Base-by-base conservation (phyloP, 1,140 invertebrate species). In the Zaprionus vittiger region DNA sequence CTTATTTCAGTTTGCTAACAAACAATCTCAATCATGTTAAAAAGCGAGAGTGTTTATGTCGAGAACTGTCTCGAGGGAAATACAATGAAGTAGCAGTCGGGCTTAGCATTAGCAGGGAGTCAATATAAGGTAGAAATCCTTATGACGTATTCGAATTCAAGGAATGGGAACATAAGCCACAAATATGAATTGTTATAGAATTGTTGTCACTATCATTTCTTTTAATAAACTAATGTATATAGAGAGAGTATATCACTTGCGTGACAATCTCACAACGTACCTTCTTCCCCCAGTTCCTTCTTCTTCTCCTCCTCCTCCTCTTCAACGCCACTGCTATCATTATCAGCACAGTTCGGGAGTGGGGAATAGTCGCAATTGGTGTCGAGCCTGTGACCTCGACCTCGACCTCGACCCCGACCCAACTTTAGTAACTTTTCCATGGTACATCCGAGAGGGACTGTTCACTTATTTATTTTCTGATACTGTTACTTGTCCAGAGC, bases 321-420 rank as follows among this genome's bases (percentile, higher is more conserved):
- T 2, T 44, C 57, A 38, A 38, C 63, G 37, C 11, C 38, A 47
- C 34, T 44, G 61, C 34, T 34, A 47, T 38, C 69, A 60, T 64
- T 69, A 44, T 85, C 69, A 6, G 76, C 76, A 59, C 52, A 81
- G 37, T 57, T 68, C 41, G 73, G 49, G 5, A 83, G 82, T 56
- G 73, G 81, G 44, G 62, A 78, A 62, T 84, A 83, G 6, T 54
- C 78, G 41, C 69, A 83, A 3, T 38, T 24, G 26, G 49, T 62
- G 41, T 49, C 61, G n/a, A 69, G 69, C 26, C 69, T 34, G 24
- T 63, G 78, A 5, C 17, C 31, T 11, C 66, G 78, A 5, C 17
- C 31, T 11, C 26, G n/a, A 34, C 49, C 57, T 2, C n/a, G 41
- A 17, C 41, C 41, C 41, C 41, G 41, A 37, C 55, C 34, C 55